Evolutionary conservation across 2,888 invertebrate species (phyloP).

Genomic region (Antheraea assamensis): DNA sequence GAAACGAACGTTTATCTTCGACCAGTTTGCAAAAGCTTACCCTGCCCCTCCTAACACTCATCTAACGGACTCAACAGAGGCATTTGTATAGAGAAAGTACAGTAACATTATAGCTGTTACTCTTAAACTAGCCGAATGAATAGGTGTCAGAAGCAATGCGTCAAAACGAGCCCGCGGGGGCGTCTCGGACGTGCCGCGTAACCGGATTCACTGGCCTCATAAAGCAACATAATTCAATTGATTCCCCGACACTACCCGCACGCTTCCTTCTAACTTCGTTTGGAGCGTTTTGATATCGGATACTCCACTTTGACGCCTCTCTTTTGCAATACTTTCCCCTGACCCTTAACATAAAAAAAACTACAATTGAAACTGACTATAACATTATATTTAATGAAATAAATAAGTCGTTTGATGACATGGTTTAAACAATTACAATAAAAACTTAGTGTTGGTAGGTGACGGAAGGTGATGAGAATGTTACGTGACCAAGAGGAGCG

Average conservation of each 20-base stretch:
- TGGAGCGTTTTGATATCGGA: slow-evolving; percentile 80
- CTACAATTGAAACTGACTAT: slow-evolving; percentile 41
- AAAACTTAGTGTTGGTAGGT: slow-evolving; percentile 69
- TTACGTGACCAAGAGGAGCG: slow-evolving; percentile 51
- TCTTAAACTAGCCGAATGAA: slow-evolving; percentile 55
- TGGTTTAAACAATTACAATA: slow-evolving; percentile 39
- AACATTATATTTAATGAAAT: slow-evolving; percentile 59
- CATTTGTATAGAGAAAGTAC: slow-evolving; percentile 12
- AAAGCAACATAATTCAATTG: slow-evolving; percentile 81
- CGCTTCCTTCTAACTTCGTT: slow-evolving; percentile 79
- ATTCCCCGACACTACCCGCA: slow-evolving; percentile 80
- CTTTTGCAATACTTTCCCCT: slow-evolving; percentile 66
- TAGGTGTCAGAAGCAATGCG: slow-evolving; percentile 77
- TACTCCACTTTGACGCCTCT: slow-evolving; percentile 74
- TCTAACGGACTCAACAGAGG: slow-evolving; percentile 3
- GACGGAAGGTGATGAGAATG: slow-evolving; percentile 63
- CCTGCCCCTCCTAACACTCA: slow-evolving; percentile 18
- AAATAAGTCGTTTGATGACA: slow-evolving; percentile 45
- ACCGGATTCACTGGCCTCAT: slow-evolving; percentile 74
- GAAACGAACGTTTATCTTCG: slow-evolving; percentile 31
- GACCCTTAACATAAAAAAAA: slow-evolving; percentile 56
- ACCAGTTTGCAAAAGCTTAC: slow-evolving; percentile 19
- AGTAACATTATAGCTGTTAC: slow-evolving; percentile 21
- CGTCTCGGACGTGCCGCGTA: slow-evolving; percentile 69
- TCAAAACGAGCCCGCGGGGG: slow-evolving; percentile 59